Base-by-base conservation (phyloP, 2,797 vertebrate species). In the Salmo trutta region DNA sequence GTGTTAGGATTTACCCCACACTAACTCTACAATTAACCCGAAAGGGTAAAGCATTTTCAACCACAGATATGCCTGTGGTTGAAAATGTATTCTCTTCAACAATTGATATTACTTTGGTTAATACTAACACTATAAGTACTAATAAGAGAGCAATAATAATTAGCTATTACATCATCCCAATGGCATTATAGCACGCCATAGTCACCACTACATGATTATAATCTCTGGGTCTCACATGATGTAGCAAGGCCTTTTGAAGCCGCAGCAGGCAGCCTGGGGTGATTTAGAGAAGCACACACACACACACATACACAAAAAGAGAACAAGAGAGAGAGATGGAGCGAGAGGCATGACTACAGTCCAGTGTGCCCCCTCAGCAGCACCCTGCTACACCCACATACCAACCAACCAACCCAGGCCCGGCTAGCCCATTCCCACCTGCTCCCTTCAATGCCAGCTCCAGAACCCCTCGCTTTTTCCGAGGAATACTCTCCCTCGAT, bases 401-500 rank as follows among this genome's bases (percentile, higher is more conserved):
- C 84, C 89, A 89, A 77, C 76, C 81, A 83, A 83, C 91, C 86
- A 88, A 88, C 90, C 89, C 86, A 81, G 41, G 80, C 66, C 83
- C 67, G 81, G 81, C 87, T 75, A 79, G 74, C 90, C 79, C 88
- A 93, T 89, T 76, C 90, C 79, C 88, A 93, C 90, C 89, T 89
- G 86, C 87, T 85, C 27, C 75, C 82, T 78, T 77, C 82, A 51
- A 73, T 77, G 81, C 82, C 75, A 79, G 81, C 59, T 75, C 69
- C 64, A 71, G 75, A 71, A 67, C 76, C 54, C 41, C 33, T 51
- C 41, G 67, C 64, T 53, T 66, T 74, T 82, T 82, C 67, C 64
- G 72, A 24, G 53, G 36, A 52, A 74, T 31, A 36, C 6, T 0
- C 33, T 53, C 67, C 54, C 29, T 66, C 52, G 79, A 75, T 84